Conservation (phyloP, 1,140 invertebrate genomes). For the Apis cerana region DNA sequence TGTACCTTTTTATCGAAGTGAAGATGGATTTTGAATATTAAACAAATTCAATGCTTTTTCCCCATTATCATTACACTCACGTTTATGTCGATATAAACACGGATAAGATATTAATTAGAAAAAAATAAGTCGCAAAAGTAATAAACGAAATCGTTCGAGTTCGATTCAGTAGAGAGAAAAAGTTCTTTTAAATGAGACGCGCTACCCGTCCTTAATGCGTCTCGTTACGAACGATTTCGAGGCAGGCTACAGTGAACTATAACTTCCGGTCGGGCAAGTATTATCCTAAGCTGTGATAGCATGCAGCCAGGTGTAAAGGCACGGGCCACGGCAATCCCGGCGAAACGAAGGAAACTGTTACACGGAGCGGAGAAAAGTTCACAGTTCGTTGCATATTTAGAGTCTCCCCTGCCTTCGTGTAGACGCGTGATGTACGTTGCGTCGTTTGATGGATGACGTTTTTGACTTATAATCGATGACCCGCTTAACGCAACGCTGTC, state of each 20-base stretch:
- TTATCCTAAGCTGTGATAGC: constrained; percentile 72
- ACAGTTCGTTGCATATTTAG: constrained; percentile 42
- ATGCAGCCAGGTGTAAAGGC: constrained; percentile 72
- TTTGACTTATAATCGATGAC: constrained; percentile 36
- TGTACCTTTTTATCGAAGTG: too few relatives aligned
- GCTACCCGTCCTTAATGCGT: background rate
- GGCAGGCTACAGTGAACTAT: constrained; percentile 37
- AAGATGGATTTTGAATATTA: too few relatives aligned
- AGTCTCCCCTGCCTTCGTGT: background rate
- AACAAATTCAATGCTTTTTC: too few relatives aligned
- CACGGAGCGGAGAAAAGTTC: constrained; percentile 52
- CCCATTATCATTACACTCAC: too few relatives aligned
- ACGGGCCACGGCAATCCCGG: constrained; percentile 65
- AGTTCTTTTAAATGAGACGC: too few relatives aligned
- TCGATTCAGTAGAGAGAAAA: background rate
- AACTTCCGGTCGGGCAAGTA: constrained; percentile 57
- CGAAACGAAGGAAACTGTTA: constrained; percentile 62
- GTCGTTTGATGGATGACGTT: constrained; percentile 29
- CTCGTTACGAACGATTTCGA: constrained; percentile 25
- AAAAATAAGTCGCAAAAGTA: background rate
- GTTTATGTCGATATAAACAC: too few relatives aligned
- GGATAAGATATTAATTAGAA: too few relatives aligned
- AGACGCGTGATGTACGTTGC: constrained; percentile 12
- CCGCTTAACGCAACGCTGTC: constrained; percentile 5
- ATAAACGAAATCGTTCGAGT: background rate